Evolutionary conservation across 53 echinoderm and acorn worm species (phyloP).

Genomic region (Echinarachnius parma): DNA sequence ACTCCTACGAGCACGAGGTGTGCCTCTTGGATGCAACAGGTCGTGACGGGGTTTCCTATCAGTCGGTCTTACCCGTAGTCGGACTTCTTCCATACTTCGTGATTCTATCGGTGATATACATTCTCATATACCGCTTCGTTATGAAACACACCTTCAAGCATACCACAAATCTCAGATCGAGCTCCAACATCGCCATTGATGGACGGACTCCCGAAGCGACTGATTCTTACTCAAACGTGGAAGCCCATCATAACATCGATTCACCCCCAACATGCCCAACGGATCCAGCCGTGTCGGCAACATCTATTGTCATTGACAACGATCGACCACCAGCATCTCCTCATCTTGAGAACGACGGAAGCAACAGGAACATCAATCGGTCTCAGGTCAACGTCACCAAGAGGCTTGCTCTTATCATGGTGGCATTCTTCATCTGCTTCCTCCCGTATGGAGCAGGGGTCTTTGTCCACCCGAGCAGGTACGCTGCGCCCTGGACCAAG

Average conservation of each 20-base stretch:
- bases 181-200: too few relatives aligned
- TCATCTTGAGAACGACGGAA: neutral
- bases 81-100: too few relatives aligned
- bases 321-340: neutral
- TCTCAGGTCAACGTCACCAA: conserved; percentile 51
- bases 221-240: neutral
- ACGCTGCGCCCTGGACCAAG: conserved; percentile 66
- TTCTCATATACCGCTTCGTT: too few relatives aligned
- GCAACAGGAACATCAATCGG: neutral
- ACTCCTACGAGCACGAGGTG: too few relatives aligned
- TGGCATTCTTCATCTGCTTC: conserved; percentile 73
- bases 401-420: conserved; percentile 78
- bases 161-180: too few relatives aligned
- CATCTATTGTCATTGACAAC: neutral
- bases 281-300: neutral
- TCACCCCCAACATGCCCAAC: neutral
- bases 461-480: conserved; percentile 57
- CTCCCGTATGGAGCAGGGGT: conserved; percentile 65
- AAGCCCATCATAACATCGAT: too few relatives aligned
- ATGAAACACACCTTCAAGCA: neutral
- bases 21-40: too few relatives aligned
- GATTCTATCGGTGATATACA: too few relatives aligned
- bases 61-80: too few relatives aligned
- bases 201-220: neutral
- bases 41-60: too few relatives aligned